Percentiles rank a stretch among this genome's conserved stretches.
Evolutionary conservation across 2,888 invertebrate species (phyloP).

Genomic region (Epirrita christyi): DNA sequence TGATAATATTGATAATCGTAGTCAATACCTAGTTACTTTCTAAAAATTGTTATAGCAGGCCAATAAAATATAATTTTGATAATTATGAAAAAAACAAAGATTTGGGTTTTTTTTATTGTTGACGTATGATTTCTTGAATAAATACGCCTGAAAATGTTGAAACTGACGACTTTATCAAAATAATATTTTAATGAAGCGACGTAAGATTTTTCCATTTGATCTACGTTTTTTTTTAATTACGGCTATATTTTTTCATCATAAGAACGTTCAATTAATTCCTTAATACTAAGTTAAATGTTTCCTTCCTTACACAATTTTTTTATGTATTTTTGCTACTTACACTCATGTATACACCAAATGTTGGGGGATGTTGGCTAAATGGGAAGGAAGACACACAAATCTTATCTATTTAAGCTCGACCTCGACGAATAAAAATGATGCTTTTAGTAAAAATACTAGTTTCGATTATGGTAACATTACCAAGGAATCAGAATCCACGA

Average conservation of each 20-base stretch:
- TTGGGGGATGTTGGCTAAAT: slow-evolving; percentile 20
- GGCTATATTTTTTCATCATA: slow-evolving; percentile 45
- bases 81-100: too few species aligned
- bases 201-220: slow-evolving; percentile 23
- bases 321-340: slow-evolving; percentile 24
- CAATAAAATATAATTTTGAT: neutral
- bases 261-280: slow-evolving; percentile 43
- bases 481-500: slow-evolving; percentile 2
- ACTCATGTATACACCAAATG: slow-evolving; percentile 27
- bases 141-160: too few species aligned
- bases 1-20: neutral
- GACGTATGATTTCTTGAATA: too few species aligned
- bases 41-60: neutral
- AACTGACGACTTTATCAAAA: neutral
- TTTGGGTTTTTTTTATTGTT: too few species aligned
- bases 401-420: slow-evolving; percentile 59
- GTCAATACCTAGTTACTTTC: neutral
- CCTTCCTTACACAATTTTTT: slow-evolving; percentile 13
- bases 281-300: slow-evolving; percentile 25
- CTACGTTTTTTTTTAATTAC: slow-evolving; percentile 35
- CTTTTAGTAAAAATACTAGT: slow-evolving; percentile 24
- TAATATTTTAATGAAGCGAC: slow-evolving; percentile 7
- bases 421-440: slow-evolving; percentile 40
- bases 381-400: slow-evolving; percentile 52
- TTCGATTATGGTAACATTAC: slow-evolving; percentile 5